Base-by-base conservation (phyloP, 1,140 invertebrate genomes). In the Drosophila albomicans region DNA sequence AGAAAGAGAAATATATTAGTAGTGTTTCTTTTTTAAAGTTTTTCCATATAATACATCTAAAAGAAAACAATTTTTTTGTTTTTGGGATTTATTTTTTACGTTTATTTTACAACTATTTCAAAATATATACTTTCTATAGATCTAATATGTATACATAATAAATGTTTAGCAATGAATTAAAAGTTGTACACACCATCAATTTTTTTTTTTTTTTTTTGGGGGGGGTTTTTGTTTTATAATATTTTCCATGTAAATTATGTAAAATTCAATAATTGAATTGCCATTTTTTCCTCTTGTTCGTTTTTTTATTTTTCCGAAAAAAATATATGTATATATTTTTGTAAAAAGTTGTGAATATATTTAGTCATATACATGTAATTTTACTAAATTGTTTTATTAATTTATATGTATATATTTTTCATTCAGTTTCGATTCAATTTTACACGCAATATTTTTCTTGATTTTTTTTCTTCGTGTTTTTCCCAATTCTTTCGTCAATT, bases 31-130 rank as follows among this genome's bases (percentile, higher is more conserved):
- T 41, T 20, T 35, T 7, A 7, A 1, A 32, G 11, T 32, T 11
- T 1, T 35, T 30, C 48, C 10, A 32, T 41, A 2, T 5, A 20
- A 8, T 11, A 1, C 35, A 11, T 11, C 8, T 25, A 79, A 77
- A 43, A 28, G n/a, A 25, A 54, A 71, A 64, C 48, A 51, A 46
- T 20, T 63, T 58, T 61, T 25, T 45, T 43, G 67, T 48, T 45
- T 73, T 25, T 76, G 20, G 41, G 41, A 66, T 78, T 78, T 87
- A 74, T 88, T 70, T 82, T 84, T 84, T 73, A 78, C 65, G 20
- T 81, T 70, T 72, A 74, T 78, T 87, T 72, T 89, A 89, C 85
- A 88, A 73, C 81, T 87, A 88, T 58, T 71, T 84, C 76, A 88
- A 87, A 88, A 84, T 84, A 87, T 88, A 75, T 71, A 68, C 69